These are phyloP conservation scores for Megaleporinus macrocephalus DNA, from an alignment of 2,113 vertebrate genomes.

Conservation along the genomic window DNA sequence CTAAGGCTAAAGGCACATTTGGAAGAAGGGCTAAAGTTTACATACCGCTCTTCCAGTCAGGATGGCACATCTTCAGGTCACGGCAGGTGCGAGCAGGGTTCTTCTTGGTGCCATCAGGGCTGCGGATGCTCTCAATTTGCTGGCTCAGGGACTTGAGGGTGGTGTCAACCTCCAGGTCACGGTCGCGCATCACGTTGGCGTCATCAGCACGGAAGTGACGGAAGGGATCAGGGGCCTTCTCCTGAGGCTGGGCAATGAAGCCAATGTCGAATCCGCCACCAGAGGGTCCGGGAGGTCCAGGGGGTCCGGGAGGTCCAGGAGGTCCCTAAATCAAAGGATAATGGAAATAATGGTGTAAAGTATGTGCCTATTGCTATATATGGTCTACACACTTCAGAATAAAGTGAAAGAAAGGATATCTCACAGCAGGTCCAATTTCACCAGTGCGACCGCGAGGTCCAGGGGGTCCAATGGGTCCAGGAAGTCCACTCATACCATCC, in stretches of 20 bases:
- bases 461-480: slow-evolving; percentile 93
- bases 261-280: slow-evolving; percentile 93
- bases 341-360: slow-evolving; percentile 23
- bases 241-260: slow-evolving; percentile 93
- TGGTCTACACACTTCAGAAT: background rate
- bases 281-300: slow-evolving; percentile 90
- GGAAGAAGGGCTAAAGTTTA: background rate
- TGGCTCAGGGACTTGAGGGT: slow-evolving; percentile 98
- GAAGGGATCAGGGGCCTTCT: slow-evolving; percentile 91
- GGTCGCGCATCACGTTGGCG: slow-evolving; percentile 93
- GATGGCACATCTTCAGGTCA: slow-evolving; percentile 99
- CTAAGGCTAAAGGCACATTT: background rate
- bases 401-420: slow-evolving; percentile 59
- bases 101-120: slow-evolving; percentile 95
- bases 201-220: slow-evolving; percentile 93
- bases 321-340: slow-evolving; percentile 80
- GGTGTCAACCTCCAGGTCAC: slow-evolving; percentile 95
- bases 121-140: slow-evolving; percentile 98
- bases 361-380: slow-evolving; percentile 23
- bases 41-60: slow-evolving; percentile 98
- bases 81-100: slow-evolving; percentile 98
- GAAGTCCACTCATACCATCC: slow-evolving; percentile 91
- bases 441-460: slow-evolving; percentile 96
- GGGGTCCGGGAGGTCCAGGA: slow-evolving; percentile 87
- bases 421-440: slow-evolving; percentile 90